phyloP scores from a whole-genome alignment of 1,140 invertebrate genomes.

The Musca vetustissima region DNA sequence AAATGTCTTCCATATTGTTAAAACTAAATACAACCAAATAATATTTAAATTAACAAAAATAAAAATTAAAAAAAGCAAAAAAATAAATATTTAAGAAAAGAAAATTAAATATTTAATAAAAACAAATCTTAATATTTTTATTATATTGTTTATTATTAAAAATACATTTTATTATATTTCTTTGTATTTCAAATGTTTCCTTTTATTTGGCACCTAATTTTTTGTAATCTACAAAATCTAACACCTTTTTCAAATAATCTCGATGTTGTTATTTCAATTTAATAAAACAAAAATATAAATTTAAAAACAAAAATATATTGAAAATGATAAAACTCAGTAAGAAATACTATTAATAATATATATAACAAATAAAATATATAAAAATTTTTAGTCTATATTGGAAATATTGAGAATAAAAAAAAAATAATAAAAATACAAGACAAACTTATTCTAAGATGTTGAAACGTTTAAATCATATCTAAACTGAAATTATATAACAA shows the following conservation, averaged over 20 bases:
- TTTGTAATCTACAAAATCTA: conserved; percentile 3
- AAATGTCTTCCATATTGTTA: conserved; percentile 55
- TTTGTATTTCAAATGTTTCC: conserved; percentile 8
- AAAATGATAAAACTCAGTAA: not conserved
- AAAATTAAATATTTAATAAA: not conserved
- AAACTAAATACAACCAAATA: conserved; percentile 36
- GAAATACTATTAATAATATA: not conserved
- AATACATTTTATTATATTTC: conserved; percentile 13
- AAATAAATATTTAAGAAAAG: not conserved
- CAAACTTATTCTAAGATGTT: no score
- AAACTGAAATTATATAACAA: no score
- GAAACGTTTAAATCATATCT: no score
- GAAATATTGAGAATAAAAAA: no score
- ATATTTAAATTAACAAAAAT: conserved; percentile 25
- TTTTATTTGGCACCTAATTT: not conserved
- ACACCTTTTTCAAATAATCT: conserved; percentile 17
- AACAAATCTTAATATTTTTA: not conserved
- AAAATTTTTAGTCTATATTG: no score
- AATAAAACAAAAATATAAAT: conserved; percentile 4
- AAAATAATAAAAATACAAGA: no score
- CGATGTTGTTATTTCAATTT: conserved; percentile 16
- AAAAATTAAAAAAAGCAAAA: not conserved
- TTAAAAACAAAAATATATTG: conserved; percentile 1
- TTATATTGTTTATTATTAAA: not conserved
- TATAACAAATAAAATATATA: conserved; percentile 2